Percentiles rank a stretch among this genome's conserved stretches.
phyloP scores from a whole-genome alignment of 1,140 invertebrate genomes.

The Drosophila varians region DNA sequence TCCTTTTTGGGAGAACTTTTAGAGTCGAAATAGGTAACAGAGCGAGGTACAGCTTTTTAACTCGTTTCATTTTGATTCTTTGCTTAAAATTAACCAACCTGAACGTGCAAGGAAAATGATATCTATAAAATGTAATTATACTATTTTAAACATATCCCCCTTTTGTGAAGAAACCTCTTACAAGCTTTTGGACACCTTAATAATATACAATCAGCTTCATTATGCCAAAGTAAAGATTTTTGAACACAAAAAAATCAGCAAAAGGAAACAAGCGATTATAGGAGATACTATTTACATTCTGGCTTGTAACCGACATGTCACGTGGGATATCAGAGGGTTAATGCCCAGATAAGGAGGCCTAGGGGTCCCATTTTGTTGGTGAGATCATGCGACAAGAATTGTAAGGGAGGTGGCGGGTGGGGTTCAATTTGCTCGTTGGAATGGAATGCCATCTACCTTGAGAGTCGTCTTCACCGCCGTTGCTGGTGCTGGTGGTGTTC shows the following conservation, averaged over 20 bases:
- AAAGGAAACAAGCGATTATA: neutral
- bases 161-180: neutral
- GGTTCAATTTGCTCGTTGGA: too few relatives aligned
- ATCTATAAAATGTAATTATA: too few relatives aligned
- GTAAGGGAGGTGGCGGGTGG: conserved; percentile 13
- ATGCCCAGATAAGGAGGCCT: conserved; percentile 17
- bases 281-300: neutral
- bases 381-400: conserved; percentile 54
- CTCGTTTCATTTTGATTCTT: too few relatives aligned
- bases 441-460: conserved; percentile 71
- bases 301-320: conserved; percentile 16
- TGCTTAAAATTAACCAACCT: neutral
- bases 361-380: conserved; percentile 28
- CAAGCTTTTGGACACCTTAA: too few relatives aligned
- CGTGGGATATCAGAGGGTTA: conserved; percentile 10
- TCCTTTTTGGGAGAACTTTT: neutral
- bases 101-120: neutral
- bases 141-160: neutral
- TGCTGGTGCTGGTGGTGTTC: conserved; percentile 12
- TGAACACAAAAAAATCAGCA: neutral
- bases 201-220: too few relatives aligned
- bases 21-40: neutral
- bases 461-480: conserved; percentile 47
- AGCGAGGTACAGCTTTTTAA: neutral
- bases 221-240: too few relatives aligned